Conservation (phyloP, 1,140 invertebrate genomes). For the Nixonia krombeini region DNA sequence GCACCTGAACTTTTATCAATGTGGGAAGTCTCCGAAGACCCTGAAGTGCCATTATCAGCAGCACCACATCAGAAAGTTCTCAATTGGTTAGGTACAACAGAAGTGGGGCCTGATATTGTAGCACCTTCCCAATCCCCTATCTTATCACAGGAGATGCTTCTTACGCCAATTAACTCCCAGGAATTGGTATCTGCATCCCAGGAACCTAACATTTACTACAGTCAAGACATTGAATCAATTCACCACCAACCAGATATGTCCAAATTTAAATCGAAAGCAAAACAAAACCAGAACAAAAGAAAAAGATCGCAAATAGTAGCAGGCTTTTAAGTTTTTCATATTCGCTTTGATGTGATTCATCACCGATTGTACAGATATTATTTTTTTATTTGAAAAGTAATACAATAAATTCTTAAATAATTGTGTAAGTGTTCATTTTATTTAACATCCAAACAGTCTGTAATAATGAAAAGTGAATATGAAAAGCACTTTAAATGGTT, state of each 20-base stretch:
- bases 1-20: slow-evolving; percentile 60
- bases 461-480: no score
- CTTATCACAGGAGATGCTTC: slow-evolving; percentile 17
- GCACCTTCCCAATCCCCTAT: slow-evolving; percentile 21
- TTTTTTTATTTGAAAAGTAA: slow-evolving; percentile 14
- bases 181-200: slow-evolving; percentile 61
- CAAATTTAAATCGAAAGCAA: slow-evolving; percentile 34
- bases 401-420: no score
- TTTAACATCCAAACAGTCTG: no score
- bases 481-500: no score
- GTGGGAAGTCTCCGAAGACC: slow-evolving; percentile 62
- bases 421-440: no score
- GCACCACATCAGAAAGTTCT: slow-evolving; percentile 62
- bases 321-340: slow-evolving; percentile 31
- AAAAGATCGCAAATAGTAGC: slow-evolving; percentile 33
- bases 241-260: slow-evolving; percentile 39
- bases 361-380: slow-evolving; percentile 20
- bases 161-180: slow-evolving; percentile 50
- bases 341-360: background rate
- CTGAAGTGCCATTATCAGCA: slow-evolving; percentile 28
- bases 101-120: slow-evolving; percentile 2
- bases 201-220: slow-evolving; percentile 23
- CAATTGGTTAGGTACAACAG: slow-evolving; percentile 55
- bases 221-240: slow-evolving; percentile 24
- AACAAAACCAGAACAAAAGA: slow-evolving; percentile 36